These are phyloP conservation scores for Lacerta viridis DNA, from an alignment of 2,797 vertebrate species.

Conservation along the genomic window DNA sequence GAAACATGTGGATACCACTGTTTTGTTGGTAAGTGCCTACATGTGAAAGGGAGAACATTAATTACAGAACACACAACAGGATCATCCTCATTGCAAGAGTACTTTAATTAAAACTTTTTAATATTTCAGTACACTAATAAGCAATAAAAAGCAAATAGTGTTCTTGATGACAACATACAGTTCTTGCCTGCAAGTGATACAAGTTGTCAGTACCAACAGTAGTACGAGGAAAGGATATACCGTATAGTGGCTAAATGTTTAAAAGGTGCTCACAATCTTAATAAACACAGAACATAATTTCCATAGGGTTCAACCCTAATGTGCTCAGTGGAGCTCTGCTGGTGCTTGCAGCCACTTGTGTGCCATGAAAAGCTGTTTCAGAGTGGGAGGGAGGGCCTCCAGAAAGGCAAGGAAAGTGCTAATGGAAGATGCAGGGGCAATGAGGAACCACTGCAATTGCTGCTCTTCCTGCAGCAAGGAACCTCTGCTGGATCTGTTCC, in stretches of 20 bases:
- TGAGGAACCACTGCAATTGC: background rate
- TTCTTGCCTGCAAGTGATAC: background rate
- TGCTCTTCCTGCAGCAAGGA: background rate
- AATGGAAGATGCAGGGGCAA: background rate
- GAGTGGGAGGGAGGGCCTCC: too few species aligned
- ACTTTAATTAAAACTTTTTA: background rate
- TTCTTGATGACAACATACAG: background rate
- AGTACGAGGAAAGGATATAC: too few species aligned
- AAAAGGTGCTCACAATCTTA: too few species aligned
- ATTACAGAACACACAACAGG: conserved; percentile 8
- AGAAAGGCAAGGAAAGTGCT: too few species aligned
- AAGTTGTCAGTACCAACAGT: background rate
- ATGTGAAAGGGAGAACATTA: background rate
- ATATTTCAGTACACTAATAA: background rate
- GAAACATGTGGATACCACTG: background rate
- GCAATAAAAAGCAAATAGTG: background rate
- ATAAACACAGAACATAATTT: too few species aligned
- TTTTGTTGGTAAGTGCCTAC: background rate
- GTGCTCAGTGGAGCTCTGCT: too few species aligned
- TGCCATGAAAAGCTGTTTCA: too few species aligned
- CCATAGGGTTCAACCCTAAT: too few species aligned
- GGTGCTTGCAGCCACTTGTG: too few species aligned
- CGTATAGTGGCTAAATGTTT: too few species aligned
- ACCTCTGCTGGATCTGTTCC: background rate
- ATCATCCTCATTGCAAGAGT: background rate